These are phyloP conservation scores for Cyprinus carpio DNA, from an alignment of 2,113 vertebrate species.

Conservation along the genomic window DNA sequence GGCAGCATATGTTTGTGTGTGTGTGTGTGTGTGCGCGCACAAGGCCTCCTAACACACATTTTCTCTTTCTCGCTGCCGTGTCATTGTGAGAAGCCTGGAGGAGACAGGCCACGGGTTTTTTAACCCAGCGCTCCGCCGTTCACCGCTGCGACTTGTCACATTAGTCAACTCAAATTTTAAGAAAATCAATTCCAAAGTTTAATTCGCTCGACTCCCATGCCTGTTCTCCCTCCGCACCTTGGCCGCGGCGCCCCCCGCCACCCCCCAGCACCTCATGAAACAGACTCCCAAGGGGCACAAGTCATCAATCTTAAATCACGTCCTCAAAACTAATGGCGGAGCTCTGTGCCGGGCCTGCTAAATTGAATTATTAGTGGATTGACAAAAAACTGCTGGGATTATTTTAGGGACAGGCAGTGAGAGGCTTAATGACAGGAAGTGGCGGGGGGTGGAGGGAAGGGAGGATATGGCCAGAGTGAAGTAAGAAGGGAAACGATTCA, in stretches of 20 bases:
- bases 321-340: slow-evolving; percentile 78
- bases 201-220: slow-evolving; percentile 78
- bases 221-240: slow-evolving; percentile 65
- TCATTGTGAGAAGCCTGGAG: slow-evolving; percentile 79
- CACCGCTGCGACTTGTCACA: slow-evolving; percentile 81
- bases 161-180: slow-evolving; percentile 80
- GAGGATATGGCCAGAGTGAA: slow-evolving; percentile 64
- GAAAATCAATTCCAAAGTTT: slow-evolving; percentile 80
- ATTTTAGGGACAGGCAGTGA: slow-evolving; percentile 68
- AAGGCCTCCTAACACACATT: slow-evolving; percentile 50
- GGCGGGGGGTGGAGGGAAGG: not conserved
- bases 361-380: slow-evolving; percentile 80
- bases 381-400: slow-evolving; percentile 76
- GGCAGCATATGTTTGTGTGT: slow-evolving; percentile 58
- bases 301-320: slow-evolving; percentile 82
- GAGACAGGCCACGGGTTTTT: slow-evolving; percentile 72
- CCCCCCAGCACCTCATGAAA: slow-evolving; percentile 56
- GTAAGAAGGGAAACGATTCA: not conserved
- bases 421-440: slow-evolving; percentile 74
- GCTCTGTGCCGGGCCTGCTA: slow-evolving; percentile 72
- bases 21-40: slow-evolving; percentile 37
- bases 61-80: slow-evolving; percentile 65
- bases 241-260: slow-evolving; percentile 60
- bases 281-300: slow-evolving; percentile 75
- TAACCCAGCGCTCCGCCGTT: slow-evolving; percentile 66